phyloP scores from a whole-genome alignment of 2,888 invertebrate genomes.

The Nasonovia ribisnigri region DNA sequence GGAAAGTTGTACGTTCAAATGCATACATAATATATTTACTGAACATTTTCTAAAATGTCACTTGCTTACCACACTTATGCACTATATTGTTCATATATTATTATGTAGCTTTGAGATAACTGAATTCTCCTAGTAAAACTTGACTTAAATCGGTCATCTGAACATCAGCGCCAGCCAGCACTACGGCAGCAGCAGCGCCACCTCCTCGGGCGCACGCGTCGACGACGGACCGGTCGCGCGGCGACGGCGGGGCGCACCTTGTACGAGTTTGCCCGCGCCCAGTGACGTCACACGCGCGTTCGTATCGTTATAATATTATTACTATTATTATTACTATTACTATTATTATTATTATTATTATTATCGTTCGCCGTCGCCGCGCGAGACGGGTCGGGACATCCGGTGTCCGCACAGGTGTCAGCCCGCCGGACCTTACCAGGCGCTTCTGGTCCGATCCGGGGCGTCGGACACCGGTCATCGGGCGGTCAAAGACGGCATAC shows the following conservation, averaged over 20 bases:
- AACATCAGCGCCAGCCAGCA: neutral
- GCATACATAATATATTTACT: neutral
- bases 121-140: neutral
- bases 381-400: slow-evolving; percentile 43
- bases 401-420: slow-evolving; percentile 57
- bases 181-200: slow-evolving; percentile 18
- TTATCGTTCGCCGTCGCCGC: neutral
- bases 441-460: slow-evolving; percentile 10
- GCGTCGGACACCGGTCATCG: slow-evolving; percentile 39
- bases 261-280: slow-evolving; percentile 49
- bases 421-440: slow-evolving; percentile 19
- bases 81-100: neutral
- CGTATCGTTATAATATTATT: neutral
- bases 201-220: slow-evolving; percentile 33
- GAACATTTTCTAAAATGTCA: neutral
- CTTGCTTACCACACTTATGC: neutral
- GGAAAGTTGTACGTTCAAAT: neutral
- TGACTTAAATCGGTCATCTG: neutral
- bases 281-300: slow-evolving; percentile 46
- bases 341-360: neutral
- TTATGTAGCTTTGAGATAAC: neutral
- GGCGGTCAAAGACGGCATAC: neutral
- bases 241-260: slow-evolving; percentile 51
- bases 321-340: slow-evolving; percentile 7
- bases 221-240: slow-evolving; percentile 27